Base-by-base conservation (phyloP, 2,888 invertebrate species). In the Branchipolynoe longqiensis region DNA sequence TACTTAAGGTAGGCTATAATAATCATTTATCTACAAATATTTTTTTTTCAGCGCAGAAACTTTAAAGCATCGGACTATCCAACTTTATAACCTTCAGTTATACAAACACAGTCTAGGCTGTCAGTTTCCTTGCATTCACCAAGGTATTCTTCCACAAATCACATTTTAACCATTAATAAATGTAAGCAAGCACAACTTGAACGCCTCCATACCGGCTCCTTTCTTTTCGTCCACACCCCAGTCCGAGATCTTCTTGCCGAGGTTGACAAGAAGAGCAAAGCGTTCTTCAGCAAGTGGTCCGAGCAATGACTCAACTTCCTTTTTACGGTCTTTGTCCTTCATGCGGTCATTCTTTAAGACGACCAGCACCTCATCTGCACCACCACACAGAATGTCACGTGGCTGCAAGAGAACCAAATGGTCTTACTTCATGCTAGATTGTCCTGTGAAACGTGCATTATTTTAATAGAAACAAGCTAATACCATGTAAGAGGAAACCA, bases 351-450 rank as follows among this genome's bases (percentile, higher is more conserved):
- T 98, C 94, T 99, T 99, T 38, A 99, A 94, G 0, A 98, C 97
- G 0, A 97, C 96, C 54, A 99, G 94, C 0, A 99, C 98, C 95
- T 99, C 99, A 94, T 99, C 99, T n/a, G 99, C 99, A 12, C 99
- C 99, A 48, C 99, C 99, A 93, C 99, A 99, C 40, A 99, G 94
- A 89, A 99, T 97, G 94, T 99, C 99, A 85, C 98, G 95, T 0
- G 99, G 98, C 95, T 99, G 91, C 88, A 62, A 3, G n/a, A n/a
- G n/a, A n/a, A n/a, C n/a, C n/a, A n/a, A n/a, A n/a, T n/a, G n/a
- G n/a, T n/a, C n/a, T n/a, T n/a, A n/a, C n/a, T n/a, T n/a, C n/a
- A n/a, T n/a, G n/a, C n/a, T n/a, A n/a, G n/a, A n/a, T n/a, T n/a
- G n/a, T n/a, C n/a, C n/a, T n/a, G n/a, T n/a, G n/a, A n/a, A n/a